Evolutionary conservation across 2,113 vertebrate genomes (phyloP).

Genomic region (Machaerirhynchus nigripectus): DNA sequence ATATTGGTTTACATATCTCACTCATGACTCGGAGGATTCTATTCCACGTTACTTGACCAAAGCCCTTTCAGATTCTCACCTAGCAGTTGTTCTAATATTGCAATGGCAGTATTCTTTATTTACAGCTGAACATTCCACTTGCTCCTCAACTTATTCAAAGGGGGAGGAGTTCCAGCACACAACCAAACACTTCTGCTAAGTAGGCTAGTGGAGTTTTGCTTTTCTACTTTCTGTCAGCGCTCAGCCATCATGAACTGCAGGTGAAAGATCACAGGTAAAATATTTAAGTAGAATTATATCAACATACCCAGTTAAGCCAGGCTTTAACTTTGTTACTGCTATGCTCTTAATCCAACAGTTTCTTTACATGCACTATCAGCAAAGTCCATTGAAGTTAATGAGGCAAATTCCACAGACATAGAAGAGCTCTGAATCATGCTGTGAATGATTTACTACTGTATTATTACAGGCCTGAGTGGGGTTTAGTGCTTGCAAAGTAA

Average conservation of each 20-base stretch:
- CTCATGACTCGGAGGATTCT: neutral
- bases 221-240: neutral
- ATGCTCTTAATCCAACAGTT: neutral
- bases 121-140: neutral
- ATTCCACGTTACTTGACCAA: neutral
- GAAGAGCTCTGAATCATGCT: neutral
- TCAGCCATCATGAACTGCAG: neutral
- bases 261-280: neutral
- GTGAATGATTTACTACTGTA: neutral
- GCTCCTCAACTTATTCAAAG: neutral
- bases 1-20: neutral
- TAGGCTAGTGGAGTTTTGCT: neutral
- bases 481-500: neutral
- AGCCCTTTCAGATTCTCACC: neutral
- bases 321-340: neutral
- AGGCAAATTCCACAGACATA: neutral
- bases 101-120: neutral
- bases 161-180: neutral
- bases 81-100: neutral
- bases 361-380: neutral
- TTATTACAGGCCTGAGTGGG: neutral
- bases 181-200: neutral
- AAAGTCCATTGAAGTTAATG: conserved; percentile 13
- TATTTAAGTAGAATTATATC: neutral
- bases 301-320: neutral